A percentile compares a stretch with the other conserved stretches of the same genome.
These are phyloP conservation scores for Nyctalus aviator DNA, from an alignment of 2,797 vertebrate species.

Conservation along the genomic window DNA sequence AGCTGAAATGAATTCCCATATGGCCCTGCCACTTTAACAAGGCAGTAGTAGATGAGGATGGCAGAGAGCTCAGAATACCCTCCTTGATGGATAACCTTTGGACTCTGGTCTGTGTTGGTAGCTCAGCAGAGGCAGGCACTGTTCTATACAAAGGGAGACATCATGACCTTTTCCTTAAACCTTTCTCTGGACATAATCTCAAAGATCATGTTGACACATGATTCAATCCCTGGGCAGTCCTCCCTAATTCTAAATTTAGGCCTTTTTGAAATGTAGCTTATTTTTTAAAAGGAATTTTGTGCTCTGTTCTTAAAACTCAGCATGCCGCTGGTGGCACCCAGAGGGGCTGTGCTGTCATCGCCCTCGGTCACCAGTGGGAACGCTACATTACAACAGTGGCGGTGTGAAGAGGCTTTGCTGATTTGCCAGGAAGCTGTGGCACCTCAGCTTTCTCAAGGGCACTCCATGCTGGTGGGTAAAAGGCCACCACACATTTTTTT, in stretches of 20 bases:
- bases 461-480: conserved; percentile 90
- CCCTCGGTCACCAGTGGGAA: conserved; percentile 91
- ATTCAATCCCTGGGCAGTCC: not conserved
- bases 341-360: conserved; percentile 89
- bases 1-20: not conserved
- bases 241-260: conserved; percentile 20
- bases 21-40: not conserved
- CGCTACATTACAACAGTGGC: conserved; percentile 92
- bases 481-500: too few species aligned
- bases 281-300: not conserved
- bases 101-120: not conserved
- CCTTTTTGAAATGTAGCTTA: not conserved
- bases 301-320: conserved; percentile 81
- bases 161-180: not conserved
- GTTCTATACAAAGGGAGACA: not conserved
- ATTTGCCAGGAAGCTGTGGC: conserved; percentile 91
- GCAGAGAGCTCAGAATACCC: not conserved
- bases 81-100: too few species aligned
- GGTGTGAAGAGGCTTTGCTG: conserved; percentile 90
- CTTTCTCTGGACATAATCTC: not conserved
- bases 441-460: conserved; percentile 90
- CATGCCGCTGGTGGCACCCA: conserved; percentile 90
- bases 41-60: not conserved
- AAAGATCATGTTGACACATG: not conserved
- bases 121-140: not conserved